Conservation (phyloP, 2,113 vertebrate genomes). For the Phodopus roborovskii region DNA sequence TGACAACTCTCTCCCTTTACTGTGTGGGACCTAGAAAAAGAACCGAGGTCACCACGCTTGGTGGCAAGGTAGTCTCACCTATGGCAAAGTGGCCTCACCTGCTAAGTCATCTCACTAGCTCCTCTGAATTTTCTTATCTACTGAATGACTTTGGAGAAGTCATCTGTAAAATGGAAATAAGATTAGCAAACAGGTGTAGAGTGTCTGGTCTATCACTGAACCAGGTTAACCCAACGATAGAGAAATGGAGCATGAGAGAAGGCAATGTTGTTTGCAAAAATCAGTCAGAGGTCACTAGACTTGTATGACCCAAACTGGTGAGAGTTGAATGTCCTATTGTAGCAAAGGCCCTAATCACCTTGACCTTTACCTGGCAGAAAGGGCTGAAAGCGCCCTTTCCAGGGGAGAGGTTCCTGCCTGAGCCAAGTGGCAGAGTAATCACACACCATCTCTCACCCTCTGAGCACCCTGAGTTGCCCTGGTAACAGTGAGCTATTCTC, state of each 20-base stretch:
- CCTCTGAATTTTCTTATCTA: neutral
- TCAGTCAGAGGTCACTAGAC: neutral
- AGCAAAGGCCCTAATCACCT: neutral
- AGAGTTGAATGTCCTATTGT: neutral
- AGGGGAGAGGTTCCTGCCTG: neutral
- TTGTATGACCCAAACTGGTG: neutral
- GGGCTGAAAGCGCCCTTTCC: neutral
- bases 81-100: neutral
- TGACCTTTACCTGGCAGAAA: neutral
- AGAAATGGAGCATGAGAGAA: neutral
- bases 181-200: neutral
- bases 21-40: neutral
- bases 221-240: neutral
- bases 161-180: neutral
- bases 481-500: conserved; percentile 69
- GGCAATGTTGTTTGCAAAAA: neutral
- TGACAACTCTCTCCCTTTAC: neutral
- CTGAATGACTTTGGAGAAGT: neutral
- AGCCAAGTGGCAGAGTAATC: conserved; percentile 35
- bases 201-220: neutral
- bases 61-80: neutral
- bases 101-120: neutral
- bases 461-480: conserved; percentile 36
- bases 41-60: neutral
- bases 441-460: conserved; percentile 46